These are phyloP conservation scores for Phainopepla nitens DNA, from an alignment of 2,113 vertebrate genomes.

Conservation along the genomic window DNA sequence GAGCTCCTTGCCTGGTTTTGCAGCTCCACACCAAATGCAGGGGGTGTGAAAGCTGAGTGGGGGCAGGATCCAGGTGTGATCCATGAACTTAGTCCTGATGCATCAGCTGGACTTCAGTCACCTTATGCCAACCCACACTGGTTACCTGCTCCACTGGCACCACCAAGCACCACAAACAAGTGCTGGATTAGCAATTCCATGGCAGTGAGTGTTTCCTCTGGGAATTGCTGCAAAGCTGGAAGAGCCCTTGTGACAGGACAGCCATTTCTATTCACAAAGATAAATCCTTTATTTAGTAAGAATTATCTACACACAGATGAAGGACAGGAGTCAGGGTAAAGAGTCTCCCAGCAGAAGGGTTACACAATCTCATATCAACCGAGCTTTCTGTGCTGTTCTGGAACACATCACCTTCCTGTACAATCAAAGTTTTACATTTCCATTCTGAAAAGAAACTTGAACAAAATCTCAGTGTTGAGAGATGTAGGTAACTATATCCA, in stretches of 20 bases:
- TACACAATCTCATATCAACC: not conserved
- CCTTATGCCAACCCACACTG: not conserved
- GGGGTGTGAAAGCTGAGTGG: not conserved
- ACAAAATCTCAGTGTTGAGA: not conserved
- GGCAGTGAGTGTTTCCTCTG: not conserved
- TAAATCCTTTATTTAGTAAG: constrained; percentile 61
- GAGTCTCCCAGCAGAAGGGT: not conserved
- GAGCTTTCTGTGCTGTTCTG: not conserved
- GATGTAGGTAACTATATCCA: not conserved
- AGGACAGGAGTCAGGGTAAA: not conserved
- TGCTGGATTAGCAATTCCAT: not conserved
- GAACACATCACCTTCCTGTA: not conserved
- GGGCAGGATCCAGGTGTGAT: not conserved
- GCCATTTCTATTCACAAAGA: constrained; percentile 55
- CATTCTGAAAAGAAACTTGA: not conserved
- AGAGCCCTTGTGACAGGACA: constrained; percentile 32
- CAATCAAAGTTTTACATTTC: not conserved
- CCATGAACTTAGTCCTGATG: not conserved
- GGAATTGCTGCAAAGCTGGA: not conserved
- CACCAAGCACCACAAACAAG: not conserved
- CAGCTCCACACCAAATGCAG: not conserved
- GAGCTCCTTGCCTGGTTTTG: not conserved
- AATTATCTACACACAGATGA: constrained; percentile 44
- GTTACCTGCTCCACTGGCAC: not conserved
- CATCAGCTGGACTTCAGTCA: not conserved